Percentiles rank a stretch among this genome's conserved stretches.
These are phyloP conservation scores for Aphidius ervi DNA, from an alignment of 1,140 invertebrate genomes.

Conservation along the genomic window DNA sequence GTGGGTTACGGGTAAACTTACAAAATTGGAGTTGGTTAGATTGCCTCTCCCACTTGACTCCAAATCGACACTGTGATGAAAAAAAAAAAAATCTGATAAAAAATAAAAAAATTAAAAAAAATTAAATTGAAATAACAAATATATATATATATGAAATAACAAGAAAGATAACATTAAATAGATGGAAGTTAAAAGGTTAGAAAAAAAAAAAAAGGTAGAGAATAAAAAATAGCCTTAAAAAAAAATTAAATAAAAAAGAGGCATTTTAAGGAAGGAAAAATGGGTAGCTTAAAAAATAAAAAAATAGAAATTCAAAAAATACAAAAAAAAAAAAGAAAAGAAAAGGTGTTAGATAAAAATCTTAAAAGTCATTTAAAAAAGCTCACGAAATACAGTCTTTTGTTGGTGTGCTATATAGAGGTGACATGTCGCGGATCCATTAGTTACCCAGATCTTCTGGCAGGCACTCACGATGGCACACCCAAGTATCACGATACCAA, in stretches of 20 bases:
- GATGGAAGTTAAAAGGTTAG: background rate
- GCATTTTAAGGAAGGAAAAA: conserved; percentile 4
- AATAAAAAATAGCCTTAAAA: background rate
- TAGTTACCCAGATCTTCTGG: conserved; percentile 6
- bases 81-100: background rate
- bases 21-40: conserved; percentile 14
- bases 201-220: background rate
- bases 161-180: background rate
- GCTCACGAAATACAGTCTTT: background rate
- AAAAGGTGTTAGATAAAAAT: background rate
- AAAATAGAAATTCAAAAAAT: too few species aligned
- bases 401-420: background rate
- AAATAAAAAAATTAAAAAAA: conserved; percentile 3
- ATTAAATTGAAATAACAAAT: background rate
- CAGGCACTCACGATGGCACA: conserved; percentile 7
- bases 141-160: too few species aligned
- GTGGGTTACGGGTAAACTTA: conserved; percentile 4
- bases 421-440: background rate
- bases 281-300: too few species aligned
- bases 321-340: too few species aligned
- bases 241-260: conserved; percentile 1
- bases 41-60: conserved; percentile 3
- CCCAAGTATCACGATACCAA: conserved; percentile 10
- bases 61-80: background rate
- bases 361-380: too few species aligned